These are phyloP conservation scores for Columba livia DNA, from an alignment of 2,113 vertebrate genomes.

Conservation along the genomic window DNA sequence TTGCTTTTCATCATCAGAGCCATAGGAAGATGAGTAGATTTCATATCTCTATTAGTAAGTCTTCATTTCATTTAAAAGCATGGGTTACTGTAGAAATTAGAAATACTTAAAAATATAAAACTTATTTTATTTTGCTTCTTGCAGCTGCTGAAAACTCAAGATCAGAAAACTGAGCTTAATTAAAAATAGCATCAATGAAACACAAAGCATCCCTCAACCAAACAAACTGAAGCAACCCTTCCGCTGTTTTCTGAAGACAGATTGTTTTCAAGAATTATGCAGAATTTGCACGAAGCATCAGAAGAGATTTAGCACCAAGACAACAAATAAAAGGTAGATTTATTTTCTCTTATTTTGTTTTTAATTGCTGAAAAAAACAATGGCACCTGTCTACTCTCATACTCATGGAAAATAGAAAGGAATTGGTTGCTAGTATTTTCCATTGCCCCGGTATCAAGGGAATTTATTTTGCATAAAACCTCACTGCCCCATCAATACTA, in stretches of 20 bases:
- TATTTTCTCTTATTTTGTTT: not conserved
- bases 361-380: not conserved
- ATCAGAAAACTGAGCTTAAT: not conserved
- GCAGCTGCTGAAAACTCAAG: not conserved
- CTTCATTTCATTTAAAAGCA: not conserved
- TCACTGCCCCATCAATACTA: fast-evolving
- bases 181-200: not conserved
- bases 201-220: fast-evolving
- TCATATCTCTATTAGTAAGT: not conserved
- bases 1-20: not conserved
- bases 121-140: not conserved
- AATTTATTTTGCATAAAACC: not conserved
- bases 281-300: not conserved
- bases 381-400: not conserved
- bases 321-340: not conserved
- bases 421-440: not conserved
- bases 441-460: not conserved
- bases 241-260: not conserved
- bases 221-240: not conserved
- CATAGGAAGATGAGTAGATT: not conserved
- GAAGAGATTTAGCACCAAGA: not conserved
- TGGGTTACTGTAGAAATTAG: not conserved
- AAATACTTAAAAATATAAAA: not conserved
- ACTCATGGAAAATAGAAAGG: not conserved
- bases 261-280: not conserved